phyloP scores from a whole-genome alignment of 37 sponge, comb jelly and placozoan species.

The Diacarnus erythraeanus region DNA sequence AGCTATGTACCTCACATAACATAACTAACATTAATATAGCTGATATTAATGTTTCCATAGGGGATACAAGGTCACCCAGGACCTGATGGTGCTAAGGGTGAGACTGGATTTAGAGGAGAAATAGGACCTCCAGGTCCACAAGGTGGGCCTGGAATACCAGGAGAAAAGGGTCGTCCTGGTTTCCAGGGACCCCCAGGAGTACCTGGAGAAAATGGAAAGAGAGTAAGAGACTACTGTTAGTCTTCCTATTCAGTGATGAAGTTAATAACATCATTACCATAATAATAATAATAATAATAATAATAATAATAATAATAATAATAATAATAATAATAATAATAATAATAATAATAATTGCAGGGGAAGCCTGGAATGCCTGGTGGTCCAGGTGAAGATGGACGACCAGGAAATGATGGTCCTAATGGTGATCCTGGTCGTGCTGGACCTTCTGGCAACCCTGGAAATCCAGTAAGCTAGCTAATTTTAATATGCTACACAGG shows the following conservation, averaged over 20 bases:
- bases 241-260: too few relatives aligned
- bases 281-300: too few relatives aligned
- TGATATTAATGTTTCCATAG: slow-evolving; percentile 1
- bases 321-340: too few relatives aligned
- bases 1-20: not conserved
- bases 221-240: slow-evolving; percentile 15
- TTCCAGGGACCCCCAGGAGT: slow-evolving; percentile 51
- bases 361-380: slow-evolving; percentile 26
- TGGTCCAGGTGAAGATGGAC: slow-evolving; percentile 10
- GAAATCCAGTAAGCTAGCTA: slow-evolving; percentile 26
- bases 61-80: slow-evolving; percentile 28
- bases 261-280: too few relatives aligned
- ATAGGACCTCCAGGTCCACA: slow-evolving; percentile 43
- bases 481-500: too few relatives aligned
- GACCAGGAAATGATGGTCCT: slow-evolving; percentile 16
- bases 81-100: slow-evolving; percentile 34
- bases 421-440: slow-evolving; percentile 52
- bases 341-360: slow-evolving; percentile 4
- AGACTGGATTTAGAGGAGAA: slow-evolving; percentile 25
- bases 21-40: not conserved
- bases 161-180: slow-evolving; percentile 48
- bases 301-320: too few relatives aligned
- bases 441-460: slow-evolving; percentile 46
- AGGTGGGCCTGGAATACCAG: slow-evolving; percentile 43
- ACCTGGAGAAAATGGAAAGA: slow-evolving; percentile 47